A percentile compares a stretch with the other conserved stretches of the same genome.
Conservation (phyloP, 2,797 vertebrate species). For the Heteromormyrus szaboi region DNA sequence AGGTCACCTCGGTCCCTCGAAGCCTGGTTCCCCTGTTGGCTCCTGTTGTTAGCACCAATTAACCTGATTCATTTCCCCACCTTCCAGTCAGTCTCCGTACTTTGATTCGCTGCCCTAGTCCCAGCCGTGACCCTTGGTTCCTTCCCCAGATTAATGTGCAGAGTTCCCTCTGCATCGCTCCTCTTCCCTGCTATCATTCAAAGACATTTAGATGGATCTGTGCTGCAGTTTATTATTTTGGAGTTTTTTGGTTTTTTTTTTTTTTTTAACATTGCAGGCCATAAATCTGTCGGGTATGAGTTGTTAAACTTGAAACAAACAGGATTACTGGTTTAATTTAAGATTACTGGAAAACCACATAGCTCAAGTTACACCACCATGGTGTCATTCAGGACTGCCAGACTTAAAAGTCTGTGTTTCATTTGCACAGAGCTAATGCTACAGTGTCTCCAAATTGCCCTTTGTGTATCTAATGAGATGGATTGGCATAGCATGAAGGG, state of each 20-base stretch:
- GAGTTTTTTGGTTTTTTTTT: neutral
- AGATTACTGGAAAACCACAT: neutral
- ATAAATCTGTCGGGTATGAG: neutral
- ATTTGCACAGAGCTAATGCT: neutral
- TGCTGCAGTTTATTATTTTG: neutral
- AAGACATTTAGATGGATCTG: neutral
- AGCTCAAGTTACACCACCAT: neutral
- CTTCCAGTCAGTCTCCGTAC: neutral
- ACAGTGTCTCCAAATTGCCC: neutral
- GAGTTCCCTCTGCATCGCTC: neutral
- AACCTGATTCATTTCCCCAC: neutral
- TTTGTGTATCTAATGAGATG: conserved; percentile 3
- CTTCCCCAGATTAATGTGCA: neutral
- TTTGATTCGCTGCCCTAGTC: neutral
- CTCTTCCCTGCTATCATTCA: neutral
- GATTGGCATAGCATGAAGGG: neutral
- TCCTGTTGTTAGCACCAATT: neutral
- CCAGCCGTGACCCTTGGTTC: neutral
- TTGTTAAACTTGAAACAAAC: neutral
- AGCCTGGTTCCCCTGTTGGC: neutral
- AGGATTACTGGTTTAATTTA: neutral
- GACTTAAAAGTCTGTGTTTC: neutral
- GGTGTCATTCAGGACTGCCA: neutral
- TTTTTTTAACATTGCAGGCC: neutral
- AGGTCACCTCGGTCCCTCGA: neutral